Evolutionary conservation across 2,797 vertebrate species (phyloP), one percentile per base, ranked within the genome.

Genomic region (Monodelphis domestica): DNA sequence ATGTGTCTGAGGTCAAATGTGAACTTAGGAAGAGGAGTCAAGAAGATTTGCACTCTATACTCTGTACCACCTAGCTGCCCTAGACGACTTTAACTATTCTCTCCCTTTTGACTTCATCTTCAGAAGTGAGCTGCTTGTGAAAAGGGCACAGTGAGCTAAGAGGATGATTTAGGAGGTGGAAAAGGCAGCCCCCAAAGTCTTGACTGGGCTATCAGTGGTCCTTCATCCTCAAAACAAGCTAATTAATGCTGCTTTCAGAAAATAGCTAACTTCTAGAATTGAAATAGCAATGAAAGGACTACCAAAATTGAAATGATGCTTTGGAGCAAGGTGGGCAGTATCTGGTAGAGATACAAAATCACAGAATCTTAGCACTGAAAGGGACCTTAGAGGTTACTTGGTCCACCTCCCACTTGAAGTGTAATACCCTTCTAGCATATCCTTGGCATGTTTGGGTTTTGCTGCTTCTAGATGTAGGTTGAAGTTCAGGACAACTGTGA

Each of bases 401-500:
- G 6, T 70, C 63, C n/a, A 38, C 11, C 38, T 84, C 9, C 70
- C 26, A 4, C 38, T 84, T 84, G 38, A 45, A 84, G 21, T 84
- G 38, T 11, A 84, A 45, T 84, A 10, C 38, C 38, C 70, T 84
- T 45, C 70, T 26, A 1, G 45, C 45, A 21, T 84, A 50, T n/a
- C 70, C 38, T 45, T 45, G 38, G n/a, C 17, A 45, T 78, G 70
- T 78, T 78, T 78, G 45, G 38, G 70, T 84, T 84, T 38, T 45
- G 51, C 53, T 89, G 26, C 89, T 92, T 88, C 53, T 52, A 89
- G 95, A 95, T 93, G 12, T 10, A 30, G 95, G 95, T 33, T 89
- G 84, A 89, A 95, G 94, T 94, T 96, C 95, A 95, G 89, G 9
- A 88, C 88, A 92, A 59, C 0, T 14, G 0, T 87, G 87, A 90